phyloP scores from a whole-genome alignment of 2,113 vertebrate genomes.

The Psittacus erithacus region DNA sequence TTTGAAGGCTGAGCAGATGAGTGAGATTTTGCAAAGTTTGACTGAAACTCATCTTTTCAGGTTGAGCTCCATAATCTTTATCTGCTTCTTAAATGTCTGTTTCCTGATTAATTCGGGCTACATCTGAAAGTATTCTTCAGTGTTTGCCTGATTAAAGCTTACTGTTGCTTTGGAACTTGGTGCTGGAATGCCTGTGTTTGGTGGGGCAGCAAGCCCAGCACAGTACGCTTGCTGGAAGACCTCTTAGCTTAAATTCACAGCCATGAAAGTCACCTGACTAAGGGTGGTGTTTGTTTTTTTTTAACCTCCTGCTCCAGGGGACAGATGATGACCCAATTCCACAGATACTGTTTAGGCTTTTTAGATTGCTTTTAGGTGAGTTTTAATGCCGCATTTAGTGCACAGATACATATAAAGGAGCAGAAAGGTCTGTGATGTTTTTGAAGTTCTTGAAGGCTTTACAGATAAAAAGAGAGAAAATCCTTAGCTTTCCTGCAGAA shows the following conservation, averaged over 20 bases:
- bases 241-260: not conserved
- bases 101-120: not conserved
- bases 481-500: not conserved
- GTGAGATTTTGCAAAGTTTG: not conserved
- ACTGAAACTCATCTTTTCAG: not conserved
- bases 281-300: not conserved
- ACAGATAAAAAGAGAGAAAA: not conserved
- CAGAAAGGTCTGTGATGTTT: not conserved
- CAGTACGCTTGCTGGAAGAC: not conserved
- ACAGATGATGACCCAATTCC: not conserved
- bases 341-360: not conserved
- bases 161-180: not conserved
- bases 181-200: not conserved
- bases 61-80: not conserved
- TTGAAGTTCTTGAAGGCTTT: not conserved
- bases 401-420: not conserved
- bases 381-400: not conserved
- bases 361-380: not conserved
- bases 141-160: not conserved
- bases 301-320: not conserved
- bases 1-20: not conserved
- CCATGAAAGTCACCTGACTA: not conserved
- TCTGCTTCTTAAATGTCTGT: not conserved
- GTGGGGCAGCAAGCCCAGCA: not conserved
- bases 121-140: not conserved